Evolutionary conservation across 2,797 vertebrate genomes (phyloP).

Genomic region (Arnoldichthys spilopterus): DNA sequence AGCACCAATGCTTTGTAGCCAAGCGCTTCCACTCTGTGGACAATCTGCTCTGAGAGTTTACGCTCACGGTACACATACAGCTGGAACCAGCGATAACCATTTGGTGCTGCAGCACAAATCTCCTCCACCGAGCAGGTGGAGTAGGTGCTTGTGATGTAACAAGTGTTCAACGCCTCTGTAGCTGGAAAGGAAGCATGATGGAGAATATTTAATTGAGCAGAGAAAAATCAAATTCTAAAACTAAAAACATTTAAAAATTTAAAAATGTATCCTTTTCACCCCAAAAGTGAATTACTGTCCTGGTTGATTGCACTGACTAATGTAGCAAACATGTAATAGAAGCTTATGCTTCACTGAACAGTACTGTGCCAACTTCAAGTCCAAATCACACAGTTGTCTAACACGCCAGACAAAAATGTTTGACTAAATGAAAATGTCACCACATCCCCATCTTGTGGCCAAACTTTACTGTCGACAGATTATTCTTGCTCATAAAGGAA

Average conservation of each 20-base stretch:
- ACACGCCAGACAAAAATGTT: too few relatives aligned
- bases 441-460: conserved; percentile 37
- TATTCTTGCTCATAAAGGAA: neutral
- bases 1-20: conserved; percentile 93
- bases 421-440: too few relatives aligned
- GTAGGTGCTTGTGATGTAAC: conserved; percentile 91
- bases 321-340: too few relatives aligned
- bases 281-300: too few relatives aligned
- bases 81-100: conserved; percentile 91
- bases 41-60: conserved; percentile 82
- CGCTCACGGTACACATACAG: conserved; percentile 89
- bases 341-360: too few relatives aligned
- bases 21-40: conserved; percentile 81
- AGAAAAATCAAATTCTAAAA: neutral
- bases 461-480: neutral
- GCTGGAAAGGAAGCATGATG: conserved; percentile 68
- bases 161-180: conserved; percentile 80
- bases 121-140: conserved; percentile 90
- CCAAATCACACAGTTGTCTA: neutral
- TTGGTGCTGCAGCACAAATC: conserved; percentile 81
- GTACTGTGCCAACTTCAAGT: too few relatives aligned
- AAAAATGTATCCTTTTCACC: too few relatives aligned
- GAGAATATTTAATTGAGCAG: neutral
- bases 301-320: too few relatives aligned
- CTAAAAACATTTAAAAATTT: too few relatives aligned